These are phyloP conservation scores for Drosophila parthenogenetica DNA, from an alignment of 2,888 invertebrate genomes.

Conservation along the genomic window DNA sequence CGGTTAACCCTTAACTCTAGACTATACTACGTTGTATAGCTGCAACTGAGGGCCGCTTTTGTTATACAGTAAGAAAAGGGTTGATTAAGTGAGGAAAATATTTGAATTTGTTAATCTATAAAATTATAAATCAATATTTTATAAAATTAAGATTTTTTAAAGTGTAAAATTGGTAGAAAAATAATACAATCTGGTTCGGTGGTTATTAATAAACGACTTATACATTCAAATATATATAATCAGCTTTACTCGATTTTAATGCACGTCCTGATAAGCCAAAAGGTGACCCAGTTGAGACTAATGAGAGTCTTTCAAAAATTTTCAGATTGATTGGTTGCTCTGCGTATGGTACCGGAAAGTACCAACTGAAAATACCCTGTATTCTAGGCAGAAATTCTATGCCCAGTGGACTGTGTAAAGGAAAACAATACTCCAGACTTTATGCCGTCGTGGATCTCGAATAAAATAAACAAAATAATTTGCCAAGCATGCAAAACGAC, in stretches of 20 bases:
- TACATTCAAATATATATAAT: constrained; percentile 26
- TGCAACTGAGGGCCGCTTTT: neutral
- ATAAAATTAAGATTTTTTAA: too few relatives aligned
- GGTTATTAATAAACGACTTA: constrained; percentile 38
- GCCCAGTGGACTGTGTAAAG: constrained; percentile 1
- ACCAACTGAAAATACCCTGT: constrained; percentile 13
- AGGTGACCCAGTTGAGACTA: constrained; percentile 71
- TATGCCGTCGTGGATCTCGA: constrained; percentile 17
- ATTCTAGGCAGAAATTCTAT: neutral
- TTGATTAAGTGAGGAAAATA: neutral
- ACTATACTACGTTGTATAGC: constrained; percentile 17
- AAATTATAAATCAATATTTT: too few relatives aligned
- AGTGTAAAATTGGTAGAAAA: constrained; percentile 35
- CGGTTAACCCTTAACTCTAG: constrained; percentile 13
- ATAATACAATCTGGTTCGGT: constrained; percentile 38
- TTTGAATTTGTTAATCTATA: neutral
- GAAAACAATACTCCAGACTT: constrained; percentile 33
- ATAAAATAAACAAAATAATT: constrained; percentile 42
- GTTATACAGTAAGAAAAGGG: constrained; percentile 6
- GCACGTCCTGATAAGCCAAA: constrained; percentile 67
- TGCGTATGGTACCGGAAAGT: constrained; percentile 2
- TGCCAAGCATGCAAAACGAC: constrained; percentile 15
- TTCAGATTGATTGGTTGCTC: constrained; percentile 1
- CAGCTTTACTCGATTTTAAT: constrained; percentile 41
- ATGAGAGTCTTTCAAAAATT: constrained; percentile 29